phyloP scores from a whole-genome alignment of 2,888 invertebrate genomes.

The Eilema griseolum region DNA sequence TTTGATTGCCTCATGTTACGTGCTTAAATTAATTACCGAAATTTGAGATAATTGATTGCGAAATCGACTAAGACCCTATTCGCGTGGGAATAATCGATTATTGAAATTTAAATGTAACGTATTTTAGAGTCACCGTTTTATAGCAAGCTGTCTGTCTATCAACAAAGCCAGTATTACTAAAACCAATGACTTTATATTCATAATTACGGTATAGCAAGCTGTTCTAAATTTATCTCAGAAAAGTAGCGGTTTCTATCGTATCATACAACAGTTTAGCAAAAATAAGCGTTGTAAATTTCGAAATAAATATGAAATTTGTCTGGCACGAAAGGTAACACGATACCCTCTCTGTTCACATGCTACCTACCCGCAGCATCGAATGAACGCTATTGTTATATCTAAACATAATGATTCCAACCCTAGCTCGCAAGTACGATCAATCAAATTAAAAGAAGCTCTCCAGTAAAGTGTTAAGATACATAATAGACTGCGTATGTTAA shows the following conservation, averaged over 20 bases:
- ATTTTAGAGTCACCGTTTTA: constrained; percentile 30
- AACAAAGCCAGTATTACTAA: constrained; percentile 31
- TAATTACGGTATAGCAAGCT: neutral
- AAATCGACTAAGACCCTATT: constrained; percentile 21
- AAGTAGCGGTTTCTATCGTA: neutral
- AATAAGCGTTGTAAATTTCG: neutral
- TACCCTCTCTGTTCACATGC: neutral
- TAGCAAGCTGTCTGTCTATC: constrained; percentile 21
- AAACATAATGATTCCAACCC: neutral
- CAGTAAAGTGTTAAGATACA: neutral
- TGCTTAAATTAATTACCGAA: constrained; percentile 40
- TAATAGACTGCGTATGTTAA: neutral
- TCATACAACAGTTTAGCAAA: neutral
- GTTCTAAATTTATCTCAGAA: neutral
- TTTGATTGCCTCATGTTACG: constrained; percentile 35
- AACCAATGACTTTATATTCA: constrained; percentile 6
- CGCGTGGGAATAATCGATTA: constrained; percentile 15
- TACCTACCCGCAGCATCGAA: neutral
- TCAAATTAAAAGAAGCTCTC: neutral
- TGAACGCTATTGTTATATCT: neutral
- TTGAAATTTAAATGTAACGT: constrained; percentile 21
- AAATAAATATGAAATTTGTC: neutral
- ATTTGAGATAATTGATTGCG: constrained; percentile 37
- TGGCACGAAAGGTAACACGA: neutral
- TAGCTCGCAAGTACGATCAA: neutral